Evolutionary conservation across 2,888 invertebrate species (phyloP).

Genomic region (Cataglyphis rosenhaueri): DNA sequence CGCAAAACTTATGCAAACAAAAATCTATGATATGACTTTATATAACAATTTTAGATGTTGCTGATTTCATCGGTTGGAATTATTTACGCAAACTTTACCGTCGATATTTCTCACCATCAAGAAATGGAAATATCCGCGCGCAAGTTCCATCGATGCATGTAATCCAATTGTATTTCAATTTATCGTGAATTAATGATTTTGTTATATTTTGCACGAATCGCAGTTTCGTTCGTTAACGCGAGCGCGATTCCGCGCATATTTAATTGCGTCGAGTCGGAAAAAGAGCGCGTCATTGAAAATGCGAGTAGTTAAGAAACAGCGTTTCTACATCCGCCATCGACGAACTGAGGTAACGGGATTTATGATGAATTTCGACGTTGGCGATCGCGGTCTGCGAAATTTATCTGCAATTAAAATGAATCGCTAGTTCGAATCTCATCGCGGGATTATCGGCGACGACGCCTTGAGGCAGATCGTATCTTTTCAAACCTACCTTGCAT

Average conservation of each 20-base stretch:
- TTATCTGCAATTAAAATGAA: conserved; percentile 42
- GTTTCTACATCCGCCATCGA: conserved; percentile 21
- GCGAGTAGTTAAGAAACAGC: conserved; percentile 20
- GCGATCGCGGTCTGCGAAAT: conserved; percentile 27
- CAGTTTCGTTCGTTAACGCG: conserved; percentile 14
- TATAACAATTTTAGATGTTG: neutral
- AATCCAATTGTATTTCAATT: conserved; percentile 27
- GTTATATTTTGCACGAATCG: conserved; percentile 10
- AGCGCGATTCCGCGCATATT: conserved; percentile 12
- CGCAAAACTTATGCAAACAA: neutral
- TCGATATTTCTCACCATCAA: neutral
- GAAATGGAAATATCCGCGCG: neutral
- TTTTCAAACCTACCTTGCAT: neutral
- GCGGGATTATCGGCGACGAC: neutral
- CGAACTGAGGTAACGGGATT: conserved; percentile 58
- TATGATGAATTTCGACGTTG: conserved; percentile 47
- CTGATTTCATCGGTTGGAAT: neutral
- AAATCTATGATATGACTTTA: neutral
- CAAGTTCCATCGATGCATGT: neutral
- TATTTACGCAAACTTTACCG: neutral
- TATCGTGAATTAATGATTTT: conserved; percentile 13
- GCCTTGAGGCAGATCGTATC: neutral
- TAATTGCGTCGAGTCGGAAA: conserved; percentile 5
- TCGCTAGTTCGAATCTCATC: conserved; percentile 17
- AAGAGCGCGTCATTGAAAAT: conserved; percentile 15